These are phyloP conservation scores for Cydia fagiglandana DNA, from an alignment of 1,140 invertebrate genomes.

Conservation along the genomic window DNA sequence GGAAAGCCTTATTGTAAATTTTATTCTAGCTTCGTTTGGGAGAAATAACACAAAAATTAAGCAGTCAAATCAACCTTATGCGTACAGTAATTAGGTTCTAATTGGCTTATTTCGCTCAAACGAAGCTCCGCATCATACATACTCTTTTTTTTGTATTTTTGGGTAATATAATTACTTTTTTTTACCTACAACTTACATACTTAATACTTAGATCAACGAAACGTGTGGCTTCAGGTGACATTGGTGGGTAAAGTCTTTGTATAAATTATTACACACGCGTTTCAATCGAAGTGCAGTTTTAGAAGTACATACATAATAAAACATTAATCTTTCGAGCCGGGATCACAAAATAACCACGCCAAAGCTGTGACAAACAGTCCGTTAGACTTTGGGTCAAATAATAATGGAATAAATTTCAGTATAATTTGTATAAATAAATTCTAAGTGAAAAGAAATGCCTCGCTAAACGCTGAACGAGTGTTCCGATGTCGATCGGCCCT, in stretches of 20 bases:
- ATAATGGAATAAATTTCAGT: slow-evolving; percentile 26
- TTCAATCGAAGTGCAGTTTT: slow-evolving; percentile 53
- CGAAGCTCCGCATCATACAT: slow-evolving; percentile 64
- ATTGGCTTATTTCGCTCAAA: slow-evolving; percentile 58
- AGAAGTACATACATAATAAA: slow-evolving; percentile 47
- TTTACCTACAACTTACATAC: slow-evolving; percentile 75
- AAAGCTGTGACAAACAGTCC: slow-evolving; percentile 26
- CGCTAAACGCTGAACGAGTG: slow-evolving; percentile 26
- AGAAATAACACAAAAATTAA: slow-evolving; percentile 57
- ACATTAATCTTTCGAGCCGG: slow-evolving; percentile 33
- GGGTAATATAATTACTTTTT: slow-evolving; percentile 52
- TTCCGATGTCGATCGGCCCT: neutral
- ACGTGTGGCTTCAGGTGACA: slow-evolving; percentile 74
- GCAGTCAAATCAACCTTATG: slow-evolving; percentile 46
- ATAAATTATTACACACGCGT: slow-evolving; percentile 62
- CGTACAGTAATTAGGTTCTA: slow-evolving; percentile 28
- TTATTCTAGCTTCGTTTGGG: slow-evolving; percentile 59
- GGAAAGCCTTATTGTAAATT: slow-evolving; percentile 72
- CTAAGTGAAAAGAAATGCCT: slow-evolving; percentile 27
- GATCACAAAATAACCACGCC: slow-evolving; percentile 14
- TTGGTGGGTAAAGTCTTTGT: slow-evolving; percentile 74
- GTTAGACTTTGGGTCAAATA: neutral
- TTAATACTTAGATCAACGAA: slow-evolving; percentile 76
- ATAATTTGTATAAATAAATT: slow-evolving; percentile 20
- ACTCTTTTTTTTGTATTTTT: slow-evolving; percentile 62